Conservation (phyloP, 2,797 vertebrate genomes). For the Florisuga fusca region DNA sequence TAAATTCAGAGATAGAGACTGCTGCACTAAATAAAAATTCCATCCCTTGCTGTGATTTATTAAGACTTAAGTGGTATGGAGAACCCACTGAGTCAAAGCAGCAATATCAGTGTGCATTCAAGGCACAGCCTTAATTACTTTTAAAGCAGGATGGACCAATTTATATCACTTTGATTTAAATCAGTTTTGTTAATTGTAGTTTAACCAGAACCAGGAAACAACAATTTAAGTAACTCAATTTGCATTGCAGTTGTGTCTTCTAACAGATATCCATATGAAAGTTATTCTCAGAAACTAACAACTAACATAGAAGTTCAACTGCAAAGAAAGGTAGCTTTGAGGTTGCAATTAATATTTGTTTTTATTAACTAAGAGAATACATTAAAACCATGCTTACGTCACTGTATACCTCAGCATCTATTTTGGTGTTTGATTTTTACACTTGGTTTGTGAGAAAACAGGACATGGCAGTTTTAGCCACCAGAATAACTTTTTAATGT, state of each 20-base stretch:
- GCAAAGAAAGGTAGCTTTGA: neutral
- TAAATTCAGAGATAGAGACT: neutral
- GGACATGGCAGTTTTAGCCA: neutral
- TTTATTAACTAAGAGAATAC: neutral
- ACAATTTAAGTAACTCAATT: neutral
- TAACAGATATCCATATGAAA: neutral
- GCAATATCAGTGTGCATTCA: neutral
- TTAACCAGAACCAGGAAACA: conserved; percentile 1
- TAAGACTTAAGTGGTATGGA: neutral
- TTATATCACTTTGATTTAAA: conserved; percentile 33
- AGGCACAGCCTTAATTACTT: conserved; percentile 39
- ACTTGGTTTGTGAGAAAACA: conserved; percentile 4
- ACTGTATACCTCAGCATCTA: neutral
- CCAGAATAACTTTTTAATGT: neutral
- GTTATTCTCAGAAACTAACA: neutral
- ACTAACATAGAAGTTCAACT: neutral
- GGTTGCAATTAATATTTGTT: neutral
- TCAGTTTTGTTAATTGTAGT: neutral
- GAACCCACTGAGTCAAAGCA: neutral
- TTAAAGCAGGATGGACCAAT: neutral
- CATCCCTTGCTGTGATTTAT: conserved; percentile 16
- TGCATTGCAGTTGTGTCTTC: neutral
- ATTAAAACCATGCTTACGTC: neutral
- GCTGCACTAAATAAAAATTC: conserved; percentile 20
- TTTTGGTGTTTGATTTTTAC: neutral